These are phyloP conservation scores for Himalopsyche japonica DNA, from an alignment of 2,888 invertebrate genomes.

Conservation along the genomic window DNA sequence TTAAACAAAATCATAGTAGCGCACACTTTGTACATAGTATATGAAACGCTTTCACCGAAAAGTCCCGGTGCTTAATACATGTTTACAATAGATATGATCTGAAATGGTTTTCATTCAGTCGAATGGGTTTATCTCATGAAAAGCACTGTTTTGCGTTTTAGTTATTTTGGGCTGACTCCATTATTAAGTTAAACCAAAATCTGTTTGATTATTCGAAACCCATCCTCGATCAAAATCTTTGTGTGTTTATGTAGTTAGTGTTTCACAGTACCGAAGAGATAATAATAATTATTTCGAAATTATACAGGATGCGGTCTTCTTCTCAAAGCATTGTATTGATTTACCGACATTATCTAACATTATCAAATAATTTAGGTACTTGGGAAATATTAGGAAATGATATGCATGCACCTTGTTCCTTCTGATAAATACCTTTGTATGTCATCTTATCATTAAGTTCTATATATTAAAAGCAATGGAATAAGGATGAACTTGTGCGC, in stretches of 20 bases:
- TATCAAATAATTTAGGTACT: too few species aligned
- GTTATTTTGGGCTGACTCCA: neutral
- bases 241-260: constrained; percentile 1
- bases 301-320: neutral
- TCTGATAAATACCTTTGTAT: too few species aligned
- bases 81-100: neutral
- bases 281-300: neutral
- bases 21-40: neutral
- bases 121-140: neutral
- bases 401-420: too few species aligned
- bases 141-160: neutral
- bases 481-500: too few species aligned
- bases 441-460: too few species aligned
- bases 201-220: constrained; percentile 1
- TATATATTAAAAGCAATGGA: too few species aligned
- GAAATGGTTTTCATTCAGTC: neutral
- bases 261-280: neutral
- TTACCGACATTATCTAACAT: neutral
- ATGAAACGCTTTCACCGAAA: neutral
- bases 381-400: too few species aligned
- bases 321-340: neutral
- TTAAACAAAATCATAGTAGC: too few species aligned
- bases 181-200: neutral
- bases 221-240: constrained; percentile 1
- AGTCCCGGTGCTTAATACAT: neutral